These are phyloP conservation scores for Stenurella melanura DNA, from an alignment of 2,888 invertebrate species.

Conservation along the genomic window DNA sequence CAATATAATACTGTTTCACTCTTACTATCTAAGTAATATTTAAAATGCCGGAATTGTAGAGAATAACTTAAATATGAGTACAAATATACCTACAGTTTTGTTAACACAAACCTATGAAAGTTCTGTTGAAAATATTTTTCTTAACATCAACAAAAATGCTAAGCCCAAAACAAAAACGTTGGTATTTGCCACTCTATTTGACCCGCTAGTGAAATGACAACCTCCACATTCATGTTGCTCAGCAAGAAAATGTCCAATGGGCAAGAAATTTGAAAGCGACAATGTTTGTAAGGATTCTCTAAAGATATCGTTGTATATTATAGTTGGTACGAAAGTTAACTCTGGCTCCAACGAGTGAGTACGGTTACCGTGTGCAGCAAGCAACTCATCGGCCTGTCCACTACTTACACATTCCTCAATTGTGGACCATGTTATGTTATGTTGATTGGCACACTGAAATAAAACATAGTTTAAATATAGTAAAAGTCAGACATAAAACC, in stretches of 20 bases:
- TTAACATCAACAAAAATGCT: neutral
- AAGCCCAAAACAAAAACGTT: neutral
- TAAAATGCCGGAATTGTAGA: neutral
- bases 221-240: constrained; percentile 15
- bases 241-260: neutral
- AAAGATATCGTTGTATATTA: constrained; percentile 28
- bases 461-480: neutral
- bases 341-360: constrained; percentile 10
- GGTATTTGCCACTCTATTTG: neutral
- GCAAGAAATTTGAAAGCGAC: neutral
- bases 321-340: constrained; percentile 24
- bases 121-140: neutral
- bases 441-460: constrained; percentile 24
- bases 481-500: neutral
- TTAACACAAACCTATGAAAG: neutral
- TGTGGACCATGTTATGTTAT: constrained; percentile 9
- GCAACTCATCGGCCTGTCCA: constrained; percentile 22
- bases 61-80: neutral
- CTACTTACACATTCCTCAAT: constrained; percentile 23
- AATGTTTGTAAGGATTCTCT: neutral
- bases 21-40: too few species aligned
- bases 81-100: neutral
- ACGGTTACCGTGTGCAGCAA: constrained; percentile 17
- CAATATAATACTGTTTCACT: too few species aligned
- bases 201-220: constrained; percentile 8